Conservation (phyloP, 2,888 invertebrate species). For the Ormyrus pomaceus region DNA sequence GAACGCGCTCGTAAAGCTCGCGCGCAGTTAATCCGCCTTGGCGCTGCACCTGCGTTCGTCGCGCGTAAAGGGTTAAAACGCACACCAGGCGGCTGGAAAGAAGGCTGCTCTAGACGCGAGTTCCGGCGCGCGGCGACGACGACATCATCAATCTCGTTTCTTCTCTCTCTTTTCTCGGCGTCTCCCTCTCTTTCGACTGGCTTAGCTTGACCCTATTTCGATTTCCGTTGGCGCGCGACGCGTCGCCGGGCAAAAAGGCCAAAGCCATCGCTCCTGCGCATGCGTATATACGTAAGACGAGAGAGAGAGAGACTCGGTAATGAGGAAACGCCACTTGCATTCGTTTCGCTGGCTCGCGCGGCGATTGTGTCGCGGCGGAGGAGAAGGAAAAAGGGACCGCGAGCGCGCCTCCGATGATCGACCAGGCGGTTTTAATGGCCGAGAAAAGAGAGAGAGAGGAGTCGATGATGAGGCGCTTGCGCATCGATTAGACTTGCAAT, state of each 20-base stretch:
- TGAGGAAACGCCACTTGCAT: conserved; percentile 48
- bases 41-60: too few species aligned
- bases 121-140: neutral
- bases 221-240: conserved; percentile 43
- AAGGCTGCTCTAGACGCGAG: neutral
- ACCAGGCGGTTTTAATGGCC: too few species aligned
- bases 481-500: neutral
- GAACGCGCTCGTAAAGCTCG: too few species aligned
- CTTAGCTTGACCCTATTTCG: conserved; percentile 50
- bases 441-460: too few species aligned
- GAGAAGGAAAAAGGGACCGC: too few species aligned
- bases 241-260: conserved; percentile 40
- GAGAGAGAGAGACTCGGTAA: conserved; percentile 30
- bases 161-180: neutral
- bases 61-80: too few species aligned
- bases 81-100: neutral
- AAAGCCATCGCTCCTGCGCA: conserved; percentile 20
- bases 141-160: conserved; percentile 41
- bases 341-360: conserved; percentile 7
- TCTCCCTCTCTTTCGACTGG: neutral
- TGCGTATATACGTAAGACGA: too few species aligned
- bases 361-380: neutral
- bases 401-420: too few species aligned
- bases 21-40: too few species aligned
- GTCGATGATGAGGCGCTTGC: neutral